Percentiles rank a stretch among this genome's conserved stretches.
These are phyloP conservation scores for Xenotilapia flavipinnis DNA, from an alignment of 2,113 vertebrate genomes.

Conservation along the genomic window DNA sequence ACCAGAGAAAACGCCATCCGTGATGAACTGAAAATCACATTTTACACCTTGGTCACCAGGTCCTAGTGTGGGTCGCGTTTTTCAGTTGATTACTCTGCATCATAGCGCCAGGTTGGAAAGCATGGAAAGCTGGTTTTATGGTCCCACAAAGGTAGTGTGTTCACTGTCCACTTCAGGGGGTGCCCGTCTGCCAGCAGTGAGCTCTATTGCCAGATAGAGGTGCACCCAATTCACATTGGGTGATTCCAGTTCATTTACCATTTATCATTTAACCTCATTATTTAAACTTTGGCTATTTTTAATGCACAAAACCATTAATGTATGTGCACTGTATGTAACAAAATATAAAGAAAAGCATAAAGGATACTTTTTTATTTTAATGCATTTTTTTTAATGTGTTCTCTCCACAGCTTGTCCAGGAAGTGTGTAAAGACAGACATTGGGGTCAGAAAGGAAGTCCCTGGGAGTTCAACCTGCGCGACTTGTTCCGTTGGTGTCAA, in stretches of 20 bases:
- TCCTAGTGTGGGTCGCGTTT: neutral
- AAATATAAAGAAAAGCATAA: neutral
- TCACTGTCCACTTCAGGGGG: neutral
- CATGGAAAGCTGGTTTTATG: neutral
- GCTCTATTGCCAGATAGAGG: neutral
- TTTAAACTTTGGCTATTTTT: neutral
- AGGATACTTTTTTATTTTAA: neutral
- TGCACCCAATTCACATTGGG: neutral
- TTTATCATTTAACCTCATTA: neutral
- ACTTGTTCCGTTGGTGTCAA: slow-evolving; percentile 98
- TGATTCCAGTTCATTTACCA: neutral
- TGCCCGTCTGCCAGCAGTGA: neutral
- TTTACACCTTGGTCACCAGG: neutral
- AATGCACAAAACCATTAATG: neutral
- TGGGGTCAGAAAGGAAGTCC: slow-evolving; percentile 96
- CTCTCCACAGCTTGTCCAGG: slow-evolving; percentile 77
- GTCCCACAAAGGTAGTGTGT: neutral
- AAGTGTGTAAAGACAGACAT: slow-evolving; percentile 81
- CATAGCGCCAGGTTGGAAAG: neutral
- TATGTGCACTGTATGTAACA: neutral
- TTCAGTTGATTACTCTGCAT: neutral
- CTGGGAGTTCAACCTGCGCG: slow-evolving; percentile 97
- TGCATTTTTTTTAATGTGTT: neutral
- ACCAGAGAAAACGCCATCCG: neutral
- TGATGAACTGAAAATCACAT: neutral